Percentiles rank a stretch among this genome's conserved stretches.
Evolutionary conservation across 2,888 invertebrate species (phyloP).

Genomic region (Mamestra brassicae): DNA sequence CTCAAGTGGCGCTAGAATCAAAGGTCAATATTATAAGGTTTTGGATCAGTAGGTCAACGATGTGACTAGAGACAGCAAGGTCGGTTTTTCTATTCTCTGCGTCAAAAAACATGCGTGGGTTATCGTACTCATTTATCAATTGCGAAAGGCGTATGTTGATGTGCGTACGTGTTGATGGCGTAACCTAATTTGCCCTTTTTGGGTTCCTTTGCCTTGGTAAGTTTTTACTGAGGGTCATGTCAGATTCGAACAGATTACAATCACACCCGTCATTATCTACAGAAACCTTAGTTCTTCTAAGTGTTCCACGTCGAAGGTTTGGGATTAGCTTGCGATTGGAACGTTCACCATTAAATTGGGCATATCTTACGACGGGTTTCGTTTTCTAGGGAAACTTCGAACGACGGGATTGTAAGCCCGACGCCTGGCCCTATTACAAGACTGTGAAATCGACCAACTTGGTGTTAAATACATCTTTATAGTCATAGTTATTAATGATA

Average conservation of each 20-base stretch:
- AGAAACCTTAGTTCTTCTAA: background rate
- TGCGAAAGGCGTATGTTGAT: slow-evolving; percentile 41
- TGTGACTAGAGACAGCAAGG: slow-evolving; percentile 54
- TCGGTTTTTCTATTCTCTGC: slow-evolving; percentile 48
- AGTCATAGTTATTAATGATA: no score
- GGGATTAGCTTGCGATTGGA: background rate
- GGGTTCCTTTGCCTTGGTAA: slow-evolving; percentile 14
- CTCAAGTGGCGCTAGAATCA: slow-evolving; percentile 24
- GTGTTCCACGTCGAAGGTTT: background rate
- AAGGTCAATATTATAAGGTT: slow-evolving; percentile 36
- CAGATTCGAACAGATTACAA: background rate
- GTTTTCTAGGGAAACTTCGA: background rate
- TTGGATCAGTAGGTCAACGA: slow-evolving; percentile 49
- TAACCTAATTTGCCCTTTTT: slow-evolving; percentile 42
- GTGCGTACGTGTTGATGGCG: slow-evolving; percentile 35
- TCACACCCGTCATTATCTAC: background rate
- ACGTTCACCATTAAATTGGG: background rate
- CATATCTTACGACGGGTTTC: background rate
- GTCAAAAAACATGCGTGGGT: slow-evolving; percentile 45
- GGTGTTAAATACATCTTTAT: no score
- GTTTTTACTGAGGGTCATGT: slow-evolving; percentile 7
- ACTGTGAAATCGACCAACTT: no score
- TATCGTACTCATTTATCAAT: slow-evolving; percentile 56
- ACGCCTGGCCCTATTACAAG: no score
- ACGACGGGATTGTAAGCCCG: no score